Base-by-base conservation (phyloP, 1,140 invertebrate genomes). In the Condylostylus longicornis region DNA sequence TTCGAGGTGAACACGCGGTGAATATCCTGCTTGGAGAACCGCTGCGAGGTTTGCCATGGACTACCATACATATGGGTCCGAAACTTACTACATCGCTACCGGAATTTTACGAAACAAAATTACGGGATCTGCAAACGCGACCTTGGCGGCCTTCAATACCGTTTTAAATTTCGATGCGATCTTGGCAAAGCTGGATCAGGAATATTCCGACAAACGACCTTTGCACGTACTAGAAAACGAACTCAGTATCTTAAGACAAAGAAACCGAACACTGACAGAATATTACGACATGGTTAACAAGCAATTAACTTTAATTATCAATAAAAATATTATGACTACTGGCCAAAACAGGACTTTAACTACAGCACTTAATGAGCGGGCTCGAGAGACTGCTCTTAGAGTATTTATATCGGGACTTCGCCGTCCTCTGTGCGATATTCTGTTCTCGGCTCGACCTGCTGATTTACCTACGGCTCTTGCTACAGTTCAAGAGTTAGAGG, bases 401-500 rank as follows among this genome's bases (percentile, higher is more conserved):
- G 27, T 42, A 9, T 37, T 38, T 38, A 42, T 42, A 18, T 35
- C 38, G 8, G 34, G 38, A 5, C 9, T 34, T 2, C 33, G 15
- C 12, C 25, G 23, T 12, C 23, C 25, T 5, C 3, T 34, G 12
- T 28, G 38, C 17, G 20, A 36, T 19, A 37, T 41, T 27, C 22
- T 41, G 19, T 42, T 42, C 28, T 31, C 37, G 3, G 10, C 18
- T 17, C 23, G 29, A 12, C 37, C 42, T 21, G 19, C 23, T 14
- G 42, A 42, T 37, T 13, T 41, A n/a, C 39, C 39, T n/a, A 35
- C 37, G 13, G 41, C 33, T n/a, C 31, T 42, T 21, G 41, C 33
- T 17, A 15, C 40, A 10, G 37, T 38, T 27, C 37, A 39, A 18
- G 42, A 43, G 19, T n/a, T 43, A 19, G 42, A 37, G 32, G 13